Evolutionary conservation across 2,113 vertebrate species (phyloP).

Genomic region (Paracanthobrama guichenoti): DNA sequence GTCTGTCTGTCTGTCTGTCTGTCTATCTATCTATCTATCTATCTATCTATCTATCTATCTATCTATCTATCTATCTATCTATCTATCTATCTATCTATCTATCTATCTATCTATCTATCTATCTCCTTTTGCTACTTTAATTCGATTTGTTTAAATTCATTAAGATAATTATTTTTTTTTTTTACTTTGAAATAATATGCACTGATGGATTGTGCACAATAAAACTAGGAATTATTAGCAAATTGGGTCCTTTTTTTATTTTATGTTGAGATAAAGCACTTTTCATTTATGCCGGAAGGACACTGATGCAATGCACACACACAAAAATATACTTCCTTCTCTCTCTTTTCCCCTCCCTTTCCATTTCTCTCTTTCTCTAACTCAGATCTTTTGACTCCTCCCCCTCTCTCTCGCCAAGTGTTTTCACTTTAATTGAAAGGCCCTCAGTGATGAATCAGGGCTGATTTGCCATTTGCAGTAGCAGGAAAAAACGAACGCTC

Average conservation of each 20-base stretch:
- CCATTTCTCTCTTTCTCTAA: slow-evolving; percentile 28
- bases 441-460: slow-evolving; percentile 60
- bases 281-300: background rate
- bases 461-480: slow-evolving; percentile 54
- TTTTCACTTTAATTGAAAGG: slow-evolving; percentile 61
- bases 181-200: background rate
- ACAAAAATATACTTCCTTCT: background rate
- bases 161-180: too few relatives aligned
- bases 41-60: background rate
- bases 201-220: background rate
- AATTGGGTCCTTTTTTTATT: background rate
- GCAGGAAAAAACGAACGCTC: slow-evolving; percentile 48
- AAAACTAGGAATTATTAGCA: background rate
- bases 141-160: background rate
- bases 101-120: background rate
- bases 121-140: background rate
- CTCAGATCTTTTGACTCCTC: slow-evolving; percentile 34
- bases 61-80: background rate
- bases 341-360: slow-evolving; percentile 39
- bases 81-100: background rate
- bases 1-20: too few relatives aligned
- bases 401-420: slow-evolving; percentile 27
- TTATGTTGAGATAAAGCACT: background rate
- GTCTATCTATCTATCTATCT: background rate
- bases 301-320: background rate